Conservation (phyloP, 2,113 vertebrate species). For the Orthonyx spaldingii region DNA sequence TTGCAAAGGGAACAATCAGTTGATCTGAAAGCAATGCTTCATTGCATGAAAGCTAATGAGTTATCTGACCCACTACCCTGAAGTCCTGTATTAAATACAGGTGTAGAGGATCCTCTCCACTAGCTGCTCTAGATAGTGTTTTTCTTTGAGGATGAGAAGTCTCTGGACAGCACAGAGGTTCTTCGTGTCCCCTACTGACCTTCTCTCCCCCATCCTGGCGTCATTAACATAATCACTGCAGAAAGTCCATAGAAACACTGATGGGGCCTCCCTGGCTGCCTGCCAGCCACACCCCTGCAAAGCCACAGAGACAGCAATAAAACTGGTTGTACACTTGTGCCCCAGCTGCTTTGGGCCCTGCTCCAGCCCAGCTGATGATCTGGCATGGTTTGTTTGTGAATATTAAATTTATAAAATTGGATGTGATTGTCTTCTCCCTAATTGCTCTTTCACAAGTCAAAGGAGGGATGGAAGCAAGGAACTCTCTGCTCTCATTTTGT, state of each 20-base stretch:
- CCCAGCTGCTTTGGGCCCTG: conserved; percentile 36
- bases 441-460: background rate
- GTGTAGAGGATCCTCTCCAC: background rate
- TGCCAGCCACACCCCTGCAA: conserved; percentile 40
- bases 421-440: conserved; percentile 1
- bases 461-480: background rate
- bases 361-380: conserved; percentile 50
- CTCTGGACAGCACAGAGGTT: background rate
- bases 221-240: background rate
- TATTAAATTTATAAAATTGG: conserved; percentile 21
- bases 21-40: background rate
- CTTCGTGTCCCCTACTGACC: accelerated
- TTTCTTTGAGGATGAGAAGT: background rate
- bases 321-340: background rate
- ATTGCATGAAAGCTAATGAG: background rate
- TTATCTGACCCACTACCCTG: background rate
- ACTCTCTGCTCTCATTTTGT: background rate
- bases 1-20: background rate
- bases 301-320: conserved; percentile 35
- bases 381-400: background rate
- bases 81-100: background rate
- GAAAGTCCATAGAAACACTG: background rate
- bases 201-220: background rate
- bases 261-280: conserved; percentile 30
- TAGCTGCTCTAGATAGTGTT: background rate